A percentile compares a stretch with the other conserved stretches of the same genome.
These are phyloP conservation scores for Sepioteuthis lessoniana DNA, from an alignment of 2,888 invertebrate species.

Conservation along the genomic window DNA sequence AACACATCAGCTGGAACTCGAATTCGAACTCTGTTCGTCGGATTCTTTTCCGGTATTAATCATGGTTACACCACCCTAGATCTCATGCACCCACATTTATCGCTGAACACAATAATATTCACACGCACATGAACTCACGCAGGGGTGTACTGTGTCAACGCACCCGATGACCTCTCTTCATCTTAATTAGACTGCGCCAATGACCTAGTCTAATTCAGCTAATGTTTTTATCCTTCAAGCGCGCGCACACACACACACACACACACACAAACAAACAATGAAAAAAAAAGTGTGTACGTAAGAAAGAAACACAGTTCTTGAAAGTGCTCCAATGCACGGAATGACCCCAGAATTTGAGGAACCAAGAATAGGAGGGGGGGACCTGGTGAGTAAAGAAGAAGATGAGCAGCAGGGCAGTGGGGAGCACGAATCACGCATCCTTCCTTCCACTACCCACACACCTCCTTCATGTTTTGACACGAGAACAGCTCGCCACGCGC, in stretches of 20 bases:
- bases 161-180: background rate
- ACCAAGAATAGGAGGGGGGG: background rate
- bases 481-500: slow-evolving; percentile 33
- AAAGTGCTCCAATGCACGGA: slow-evolving; percentile 10
- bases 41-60: background rate
- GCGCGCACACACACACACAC: no score
- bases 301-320: background rate
- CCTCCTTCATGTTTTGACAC: background rate
- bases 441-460: background rate
- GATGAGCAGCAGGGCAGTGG: background rate
- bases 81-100: background rate
- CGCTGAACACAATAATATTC: background rate
- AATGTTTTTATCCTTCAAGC: background rate
- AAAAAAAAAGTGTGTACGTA: background rate
- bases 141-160: slow-evolving; percentile 16
- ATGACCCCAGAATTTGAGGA: slow-evolving; percentile 12
- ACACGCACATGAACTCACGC: background rate
- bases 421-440: background rate
- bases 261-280: background rate
- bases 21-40: no score
- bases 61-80: background rate
- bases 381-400: background rate
- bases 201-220: slow-evolving; percentile 9
- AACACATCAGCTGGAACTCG: no score
- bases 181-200: background rate